These are phyloP conservation scores for Hoplostethus mediterraneus DNA, from an alignment of 2,797 vertebrate genomes.

Conservation along the genomic window DNA sequence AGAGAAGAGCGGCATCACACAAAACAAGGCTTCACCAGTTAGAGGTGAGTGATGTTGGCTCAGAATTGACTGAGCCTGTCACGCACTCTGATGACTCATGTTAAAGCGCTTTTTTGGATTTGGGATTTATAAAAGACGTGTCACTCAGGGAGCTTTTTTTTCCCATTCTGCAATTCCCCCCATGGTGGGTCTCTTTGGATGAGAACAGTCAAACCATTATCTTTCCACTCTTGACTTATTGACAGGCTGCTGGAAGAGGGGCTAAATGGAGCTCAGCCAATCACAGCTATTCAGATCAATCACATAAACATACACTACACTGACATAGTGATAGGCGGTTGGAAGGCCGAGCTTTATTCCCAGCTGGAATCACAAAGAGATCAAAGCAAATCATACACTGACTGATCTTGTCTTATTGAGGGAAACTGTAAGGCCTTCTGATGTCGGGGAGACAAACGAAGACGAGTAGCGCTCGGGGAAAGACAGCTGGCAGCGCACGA, in stretches of 20 bases:
- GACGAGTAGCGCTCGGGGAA: slow-evolving; percentile 49
- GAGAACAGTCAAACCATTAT: slow-evolving; percentile 71
- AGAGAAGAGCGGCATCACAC: slow-evolving; percentile 36
- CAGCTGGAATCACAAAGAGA: slow-evolving; percentile 50
- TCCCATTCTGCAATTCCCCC: slow-evolving; percentile 35
- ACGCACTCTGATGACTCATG: slow-evolving; percentile 63
- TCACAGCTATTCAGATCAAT: slow-evolving; percentile 74
- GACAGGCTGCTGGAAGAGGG: slow-evolving; percentile 64
- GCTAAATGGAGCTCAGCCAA: slow-evolving; percentile 70
- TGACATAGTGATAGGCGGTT: slow-evolving; percentile 60
- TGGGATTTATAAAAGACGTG: slow-evolving; percentile 72
- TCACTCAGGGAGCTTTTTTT: slow-evolving; percentile 51
- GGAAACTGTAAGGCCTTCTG: slow-evolving; percentile 57
- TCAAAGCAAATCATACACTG: slow-evolving; percentile 60
- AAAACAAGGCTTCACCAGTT: slow-evolving; percentile 41
- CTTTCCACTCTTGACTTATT: slow-evolving; percentile 70
- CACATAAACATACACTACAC: slow-evolving; percentile 68
- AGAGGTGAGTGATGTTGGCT: slow-evolving; percentile 53
- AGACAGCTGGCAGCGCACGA: slow-evolving; percentile 47
- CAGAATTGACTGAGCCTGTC: slow-evolving; percentile 62
- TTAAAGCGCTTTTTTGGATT: slow-evolving; percentile 62
- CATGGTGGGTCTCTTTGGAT: slow-evolving; percentile 46
- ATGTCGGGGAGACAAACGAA: slow-evolving; percentile 66
- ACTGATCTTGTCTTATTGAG: slow-evolving; percentile 58
- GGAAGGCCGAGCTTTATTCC: slow-evolving; percentile 45